These are phyloP conservation scores for Diachrysia chrysitis DNA, from an alignment of 2,888 invertebrate genomes.

Conservation along the genomic window DNA sequence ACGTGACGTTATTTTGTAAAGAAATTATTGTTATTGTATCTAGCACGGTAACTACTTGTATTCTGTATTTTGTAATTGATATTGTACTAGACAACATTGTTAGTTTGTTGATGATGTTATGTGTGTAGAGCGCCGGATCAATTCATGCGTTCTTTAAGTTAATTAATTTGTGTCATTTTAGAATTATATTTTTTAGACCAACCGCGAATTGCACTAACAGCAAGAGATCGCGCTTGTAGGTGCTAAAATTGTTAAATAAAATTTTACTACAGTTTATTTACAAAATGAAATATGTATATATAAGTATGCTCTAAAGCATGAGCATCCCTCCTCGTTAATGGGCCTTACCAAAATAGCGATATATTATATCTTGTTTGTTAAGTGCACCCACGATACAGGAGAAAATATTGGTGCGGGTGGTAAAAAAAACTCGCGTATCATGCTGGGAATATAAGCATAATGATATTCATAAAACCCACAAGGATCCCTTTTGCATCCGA, in stretches of 20 bases:
- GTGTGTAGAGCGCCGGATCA: too few relatives aligned
- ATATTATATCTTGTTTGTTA: neutral
- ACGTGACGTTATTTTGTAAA: slow-evolving; percentile 38
- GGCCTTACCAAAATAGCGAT: neutral
- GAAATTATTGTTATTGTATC: slow-evolving; percentile 8
- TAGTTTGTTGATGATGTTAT: neutral
- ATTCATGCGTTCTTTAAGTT: too few relatives aligned
- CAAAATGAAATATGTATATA: too few relatives aligned
- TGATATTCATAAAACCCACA: neutral
- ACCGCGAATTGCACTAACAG: too few relatives aligned
- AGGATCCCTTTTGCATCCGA: slow-evolving; percentile 10
- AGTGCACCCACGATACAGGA: too few relatives aligned
- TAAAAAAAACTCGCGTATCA: neutral
- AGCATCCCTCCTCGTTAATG: neutral
- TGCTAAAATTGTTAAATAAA: too few relatives aligned
- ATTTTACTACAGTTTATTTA: too few relatives aligned
- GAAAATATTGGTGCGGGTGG: neutral
- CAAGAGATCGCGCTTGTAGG: too few relatives aligned
- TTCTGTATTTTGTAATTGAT: neutral
- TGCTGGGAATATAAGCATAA: neutral
- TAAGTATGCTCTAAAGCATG: too few relatives aligned
- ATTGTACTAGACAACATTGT: too few relatives aligned
- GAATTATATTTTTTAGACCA: too few relatives aligned
- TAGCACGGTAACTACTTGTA: neutral
- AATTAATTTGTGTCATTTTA: too few relatives aligned